Evolutionary conservation across 2,888 invertebrate species (phyloP).

Genomic region (Drosophila barbarae): DNA sequence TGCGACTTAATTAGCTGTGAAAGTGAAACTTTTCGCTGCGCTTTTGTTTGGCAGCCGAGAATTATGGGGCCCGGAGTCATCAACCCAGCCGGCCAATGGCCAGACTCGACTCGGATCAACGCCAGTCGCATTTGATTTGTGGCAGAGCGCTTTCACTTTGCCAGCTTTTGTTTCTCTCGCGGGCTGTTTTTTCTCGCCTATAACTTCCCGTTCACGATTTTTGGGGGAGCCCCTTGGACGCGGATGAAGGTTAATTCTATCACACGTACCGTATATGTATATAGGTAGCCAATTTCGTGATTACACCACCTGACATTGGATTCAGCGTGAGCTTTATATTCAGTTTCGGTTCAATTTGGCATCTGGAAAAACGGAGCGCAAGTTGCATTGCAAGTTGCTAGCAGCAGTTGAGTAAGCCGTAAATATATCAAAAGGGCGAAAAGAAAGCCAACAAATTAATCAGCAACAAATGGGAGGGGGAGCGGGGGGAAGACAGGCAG

Average conservation of each 20-base stretch:
- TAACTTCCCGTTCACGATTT: not conserved
- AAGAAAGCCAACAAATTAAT: slow-evolving; percentile 38
- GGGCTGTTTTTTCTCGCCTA: not conserved
- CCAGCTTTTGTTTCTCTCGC: slow-evolving; percentile 24
- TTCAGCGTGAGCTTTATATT: not conserved
- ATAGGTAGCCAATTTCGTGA: slow-evolving; percentile 1
- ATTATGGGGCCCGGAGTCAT: slow-evolving; percentile 47
- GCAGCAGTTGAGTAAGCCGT: slow-evolving; percentile 18
- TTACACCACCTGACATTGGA: slow-evolving; percentile 16
- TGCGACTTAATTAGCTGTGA: slow-evolving; percentile 36
- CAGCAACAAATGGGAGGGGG: not conserved
- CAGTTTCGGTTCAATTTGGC: slow-evolving; percentile 2
- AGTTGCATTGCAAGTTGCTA: slow-evolving; percentile 29
- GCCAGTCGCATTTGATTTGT: slow-evolving; percentile 59
- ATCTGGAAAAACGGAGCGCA: not conserved
- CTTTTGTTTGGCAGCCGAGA: slow-evolving; percentile 42
- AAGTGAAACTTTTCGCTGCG: slow-evolving; percentile 36
- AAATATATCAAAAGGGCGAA: slow-evolving; percentile 16
- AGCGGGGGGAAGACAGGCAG: slow-evolving; percentile 5
- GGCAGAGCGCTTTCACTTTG: slow-evolving; percentile 67
- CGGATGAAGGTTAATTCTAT: slow-evolving; percentile 20
- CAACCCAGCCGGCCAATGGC: slow-evolving; percentile 42
- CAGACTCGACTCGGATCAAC: slow-evolving; percentile 13
- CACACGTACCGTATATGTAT: slow-evolving; percentile 2
- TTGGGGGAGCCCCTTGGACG: not conserved